Evolutionary conservation across 2,888 invertebrate genomes (phyloP).

Genomic region (Schizaphis graminum): DNA sequence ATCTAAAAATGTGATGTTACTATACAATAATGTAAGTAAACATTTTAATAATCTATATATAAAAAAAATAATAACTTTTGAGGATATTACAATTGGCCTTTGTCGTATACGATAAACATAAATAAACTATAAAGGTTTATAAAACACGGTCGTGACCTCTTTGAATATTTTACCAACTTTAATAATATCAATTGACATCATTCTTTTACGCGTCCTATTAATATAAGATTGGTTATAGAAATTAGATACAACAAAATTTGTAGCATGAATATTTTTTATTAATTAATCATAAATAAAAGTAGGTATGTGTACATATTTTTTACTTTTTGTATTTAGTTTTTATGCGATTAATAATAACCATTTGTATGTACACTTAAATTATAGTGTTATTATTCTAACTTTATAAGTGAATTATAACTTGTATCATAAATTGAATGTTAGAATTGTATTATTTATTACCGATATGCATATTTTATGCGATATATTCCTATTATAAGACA

Average conservation of each 20-base stretch:
- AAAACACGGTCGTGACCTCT: background rate
- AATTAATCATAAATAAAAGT: background rate
- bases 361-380: background rate
- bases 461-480: background rate
- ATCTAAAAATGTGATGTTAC: background rate
- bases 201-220: background rate
- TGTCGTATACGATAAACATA: background rate
- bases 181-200: background rate
- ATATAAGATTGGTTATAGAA: background rate
- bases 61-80: background rate
- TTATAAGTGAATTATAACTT: background rate
- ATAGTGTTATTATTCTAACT: background rate
- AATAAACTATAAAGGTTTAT: background rate
- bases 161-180: background rate
- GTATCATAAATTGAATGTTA: background rate
- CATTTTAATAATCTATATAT: conserved; percentile 23
- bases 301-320: background rate
- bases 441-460: background rate
- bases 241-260: background rate
- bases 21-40: background rate
- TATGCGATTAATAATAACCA: background rate
- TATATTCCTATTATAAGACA: background rate
- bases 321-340: background rate
- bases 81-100: background rate
- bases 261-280: background rate